Evolutionary conservation across 2,113 vertebrate genomes (phyloP).

Genomic region (Cettia cetti): DNA sequence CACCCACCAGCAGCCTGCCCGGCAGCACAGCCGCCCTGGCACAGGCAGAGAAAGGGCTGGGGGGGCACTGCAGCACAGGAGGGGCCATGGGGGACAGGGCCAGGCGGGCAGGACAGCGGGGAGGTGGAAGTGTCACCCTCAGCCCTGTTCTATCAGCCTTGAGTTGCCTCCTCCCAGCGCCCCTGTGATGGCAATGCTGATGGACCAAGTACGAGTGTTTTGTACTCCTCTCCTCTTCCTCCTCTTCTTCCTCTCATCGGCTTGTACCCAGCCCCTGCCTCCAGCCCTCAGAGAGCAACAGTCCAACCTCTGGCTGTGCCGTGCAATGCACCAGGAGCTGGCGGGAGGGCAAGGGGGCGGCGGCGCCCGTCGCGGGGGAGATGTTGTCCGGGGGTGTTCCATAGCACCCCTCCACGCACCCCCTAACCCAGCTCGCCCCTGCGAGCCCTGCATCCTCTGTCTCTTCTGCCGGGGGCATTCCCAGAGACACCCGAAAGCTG

Average conservation of each 20-base stretch:
- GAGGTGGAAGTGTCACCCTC: background rate
- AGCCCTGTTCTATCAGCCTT: slow-evolving; percentile 75
- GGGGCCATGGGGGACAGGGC: background rate
- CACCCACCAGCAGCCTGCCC: background rate
- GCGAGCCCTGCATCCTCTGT: background rate
- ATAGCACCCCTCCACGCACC: background rate
- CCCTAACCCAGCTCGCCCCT: background rate
- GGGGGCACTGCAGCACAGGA: background rate
- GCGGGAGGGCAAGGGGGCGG: background rate
- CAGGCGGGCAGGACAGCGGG: background rate
- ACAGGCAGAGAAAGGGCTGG: background rate
- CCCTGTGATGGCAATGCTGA: slow-evolving; percentile 74
- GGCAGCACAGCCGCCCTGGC: background rate
- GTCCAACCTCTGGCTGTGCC: slow-evolving; percentile 89
- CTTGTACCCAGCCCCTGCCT: slow-evolving; percentile 85
- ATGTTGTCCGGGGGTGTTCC: background rate
- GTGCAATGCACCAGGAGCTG: slow-evolving; percentile 86
- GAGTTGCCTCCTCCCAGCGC: slow-evolving; percentile 73
- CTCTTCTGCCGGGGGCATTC: background rate
- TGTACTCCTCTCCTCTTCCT: slow-evolving; percentile 67
- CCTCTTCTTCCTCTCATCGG: slow-evolving; percentile 81
- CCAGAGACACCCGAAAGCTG: background rate
- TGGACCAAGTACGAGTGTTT: slow-evolving; percentile 65
- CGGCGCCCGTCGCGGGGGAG: background rate
- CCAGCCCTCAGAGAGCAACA: slow-evolving; percentile 77